Percentiles rank a stretch among this genome's conserved stretches.
phyloP scores from a whole-genome alignment of 1,140 invertebrate genomes.

The Theocolax elegans region DNA sequence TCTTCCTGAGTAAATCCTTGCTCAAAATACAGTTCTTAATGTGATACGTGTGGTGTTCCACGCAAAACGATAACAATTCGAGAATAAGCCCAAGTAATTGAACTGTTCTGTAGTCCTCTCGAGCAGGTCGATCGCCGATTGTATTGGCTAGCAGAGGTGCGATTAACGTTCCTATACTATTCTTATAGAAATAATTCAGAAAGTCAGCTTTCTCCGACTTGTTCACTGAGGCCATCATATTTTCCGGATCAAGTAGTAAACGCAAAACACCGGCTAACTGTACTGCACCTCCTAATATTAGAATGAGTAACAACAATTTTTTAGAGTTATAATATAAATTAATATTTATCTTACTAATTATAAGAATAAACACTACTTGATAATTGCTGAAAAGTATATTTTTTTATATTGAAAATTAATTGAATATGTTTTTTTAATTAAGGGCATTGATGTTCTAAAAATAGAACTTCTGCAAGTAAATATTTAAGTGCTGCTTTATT shows the following conservation, averaged over 20 bases:
- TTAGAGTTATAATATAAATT: too few species aligned
- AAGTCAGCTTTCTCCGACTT: conserved; percentile 99
- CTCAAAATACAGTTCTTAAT: conserved; percentile 98
- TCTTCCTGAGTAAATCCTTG: conserved; percentile 93
- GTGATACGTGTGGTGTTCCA: conserved; percentile 99
- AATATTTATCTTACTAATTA: too few species aligned
- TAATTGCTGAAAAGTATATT: too few species aligned
- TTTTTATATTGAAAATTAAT: too few species aligned
- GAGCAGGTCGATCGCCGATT: conserved; percentile 83
- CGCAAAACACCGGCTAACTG: conserved; percentile 94
- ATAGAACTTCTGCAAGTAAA: too few species aligned
- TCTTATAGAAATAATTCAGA: conserved; percentile 98
- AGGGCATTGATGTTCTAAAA: too few species aligned
- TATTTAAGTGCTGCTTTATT: too few species aligned
- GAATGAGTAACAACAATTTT: too few species aligned
- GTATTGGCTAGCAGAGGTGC: conserved; percentile 92
- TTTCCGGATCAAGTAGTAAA: conserved; percentile 96
- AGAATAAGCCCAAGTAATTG: conserved; percentile 94
- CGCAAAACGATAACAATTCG: conserved; percentile 97
- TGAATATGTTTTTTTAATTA: too few species aligned
- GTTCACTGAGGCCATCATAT: conserved; percentile 93
- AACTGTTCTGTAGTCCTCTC: conserved; percentile 96
- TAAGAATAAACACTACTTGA: too few species aligned
- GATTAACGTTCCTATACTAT: conserved; percentile 95
- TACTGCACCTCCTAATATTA: conserved; percentile 84